Evolutionary conservation across 2,113 vertebrate genomes (phyloP).

Genomic region (Phalacrocorax brasilianus): DNA sequence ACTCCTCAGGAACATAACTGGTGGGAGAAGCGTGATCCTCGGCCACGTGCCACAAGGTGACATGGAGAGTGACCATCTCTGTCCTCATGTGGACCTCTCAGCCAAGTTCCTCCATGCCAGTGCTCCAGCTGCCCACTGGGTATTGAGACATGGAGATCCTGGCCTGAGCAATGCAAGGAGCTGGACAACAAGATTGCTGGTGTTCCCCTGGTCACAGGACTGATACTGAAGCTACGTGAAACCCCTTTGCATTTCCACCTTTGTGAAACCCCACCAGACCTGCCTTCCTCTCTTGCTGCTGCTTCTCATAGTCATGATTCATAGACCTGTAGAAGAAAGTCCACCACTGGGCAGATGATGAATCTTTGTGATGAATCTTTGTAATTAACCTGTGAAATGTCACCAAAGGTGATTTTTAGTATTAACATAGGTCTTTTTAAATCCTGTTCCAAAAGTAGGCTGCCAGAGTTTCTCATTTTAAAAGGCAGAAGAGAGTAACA

Average conservation of each 20-base stretch:
- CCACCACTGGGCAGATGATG: not conserved
- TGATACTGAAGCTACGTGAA: not conserved
- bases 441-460: not conserved
- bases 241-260: not conserved
- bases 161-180: not conserved
- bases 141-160: not conserved
- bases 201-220: not conserved
- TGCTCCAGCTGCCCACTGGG: not conserved
- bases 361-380: not conserved
- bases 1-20: not conserved
- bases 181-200: fast-evolving
- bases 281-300: not conserved
- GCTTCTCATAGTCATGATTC: not conserved
- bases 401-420: not conserved
- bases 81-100: not conserved
- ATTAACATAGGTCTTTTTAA: fast-evolving
- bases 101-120: not conserved
- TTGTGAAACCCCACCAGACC: not conserved
- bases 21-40: not conserved
- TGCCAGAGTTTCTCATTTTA: not conserved
- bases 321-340: not conserved
- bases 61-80: not conserved
- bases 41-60: fast-evolving
- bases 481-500: not conserved
- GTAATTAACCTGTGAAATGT: not conserved